phyloP scores from a whole-genome alignment of 2,888 invertebrate genomes.

The Clusia tigrina region DNA sequence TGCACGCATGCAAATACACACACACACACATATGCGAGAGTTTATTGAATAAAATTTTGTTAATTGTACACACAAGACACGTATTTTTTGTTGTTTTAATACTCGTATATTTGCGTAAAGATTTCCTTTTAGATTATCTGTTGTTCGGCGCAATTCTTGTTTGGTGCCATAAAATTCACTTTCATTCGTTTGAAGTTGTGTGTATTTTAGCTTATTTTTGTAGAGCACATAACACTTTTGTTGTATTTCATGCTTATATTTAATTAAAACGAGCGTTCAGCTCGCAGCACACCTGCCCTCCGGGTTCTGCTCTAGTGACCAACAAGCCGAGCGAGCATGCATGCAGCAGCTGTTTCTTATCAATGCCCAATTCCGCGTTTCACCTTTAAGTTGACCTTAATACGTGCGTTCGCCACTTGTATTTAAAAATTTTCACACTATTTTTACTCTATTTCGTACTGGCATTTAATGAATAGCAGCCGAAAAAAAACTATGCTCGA shows the following conservation, averaged over 20 bases:
- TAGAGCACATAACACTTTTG: too few relatives aligned
- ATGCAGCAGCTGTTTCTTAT: conserved; percentile 11
- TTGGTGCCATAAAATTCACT: neutral
- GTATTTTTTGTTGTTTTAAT: conserved; percentile 17
- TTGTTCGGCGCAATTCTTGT: conserved; percentile 1
- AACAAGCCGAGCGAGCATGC: conserved; percentile 34
- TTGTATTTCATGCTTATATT: neutral
- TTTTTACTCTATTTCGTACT: too few relatives aligned
- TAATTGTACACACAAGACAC: conserved; percentile 31
- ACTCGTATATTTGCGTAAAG: neutral
- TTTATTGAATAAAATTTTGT: conserved; percentile 37
- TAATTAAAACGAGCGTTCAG: neutral
- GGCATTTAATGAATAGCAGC: too few relatives aligned
- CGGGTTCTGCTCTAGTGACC: conserved; percentile 51
- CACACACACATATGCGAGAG: conserved; percentile 26
- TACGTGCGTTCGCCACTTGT: conserved; percentile 32
- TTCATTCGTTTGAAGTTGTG: neutral
- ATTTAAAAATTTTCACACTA: conserved; percentile 2
- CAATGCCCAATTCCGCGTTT: neutral
- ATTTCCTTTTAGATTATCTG: conserved; percentile 3
- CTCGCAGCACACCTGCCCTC: conserved; percentile 53
- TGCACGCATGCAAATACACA: conserved; percentile 22
- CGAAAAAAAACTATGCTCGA: too few relatives aligned
- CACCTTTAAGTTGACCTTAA: conserved; percentile 43
- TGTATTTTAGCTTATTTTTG: neutral